Evolutionary conservation across 1,140 invertebrate species (phyloP), one percentile per base, ranked within the genome.

Genomic region (Cyclargus thomasi): DNA sequence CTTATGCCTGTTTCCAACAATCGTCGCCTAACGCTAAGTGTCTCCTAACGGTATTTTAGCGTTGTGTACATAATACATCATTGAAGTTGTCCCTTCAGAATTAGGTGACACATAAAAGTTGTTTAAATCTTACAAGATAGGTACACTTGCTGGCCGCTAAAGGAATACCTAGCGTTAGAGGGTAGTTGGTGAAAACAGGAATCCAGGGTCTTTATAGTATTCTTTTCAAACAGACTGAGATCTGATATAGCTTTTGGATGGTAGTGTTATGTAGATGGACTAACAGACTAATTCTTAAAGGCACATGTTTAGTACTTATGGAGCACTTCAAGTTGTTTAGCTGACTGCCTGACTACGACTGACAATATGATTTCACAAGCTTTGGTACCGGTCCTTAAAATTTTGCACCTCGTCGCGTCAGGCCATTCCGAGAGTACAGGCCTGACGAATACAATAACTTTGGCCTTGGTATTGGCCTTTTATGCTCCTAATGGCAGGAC

Each of bases 191-290:
- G 3, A 35, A 35, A 35, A 35, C 8, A 8, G 3, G 29, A 35
- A 5, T 35, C 8, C 29, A 47, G 39, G 39, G 39, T 11, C 14
- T 74, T 79, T 71, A 77, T 80, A 71, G 72, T 77, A 64, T 78
- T 82, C 72, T 76, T 75, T 71, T 74, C 71, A 78, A 75, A 78
- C 80, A 83, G 79, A 83, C 83, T 83, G 78, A 83, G 78, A 70
- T 74, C 63, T 67, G 70, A 71, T 76, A 74, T 79, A 79, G 77
- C 55, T 81, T 86, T 83, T 73, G 72, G 67, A 74, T 70, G 76
- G 74, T 78, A 81, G 70, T 55, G 53, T 53, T 53, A 47, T n/a
- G 14, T 65, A 65, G 64, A 20, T 53, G 21, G 53, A 65, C 20
- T 65, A 65, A 65, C 21, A 65, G 53, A 36, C 18, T 65, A 65